phyloP scores from a whole-genome alignment of 1,140 invertebrate species.

The Gyrodactylus salaris region DNA sequence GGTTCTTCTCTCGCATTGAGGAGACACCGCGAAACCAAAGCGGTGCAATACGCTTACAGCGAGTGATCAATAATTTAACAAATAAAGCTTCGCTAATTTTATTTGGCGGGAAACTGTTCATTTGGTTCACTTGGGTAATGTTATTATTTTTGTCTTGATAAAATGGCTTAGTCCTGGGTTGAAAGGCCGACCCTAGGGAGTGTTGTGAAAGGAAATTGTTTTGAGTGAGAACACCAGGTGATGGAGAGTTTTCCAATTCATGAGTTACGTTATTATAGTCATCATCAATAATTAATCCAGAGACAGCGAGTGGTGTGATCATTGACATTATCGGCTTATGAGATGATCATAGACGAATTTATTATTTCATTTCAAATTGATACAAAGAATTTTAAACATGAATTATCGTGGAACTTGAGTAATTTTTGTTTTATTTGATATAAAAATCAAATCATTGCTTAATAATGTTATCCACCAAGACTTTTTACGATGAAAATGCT shows the following conservation, averaged over 20 bases:
- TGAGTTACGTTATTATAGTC: background rate
- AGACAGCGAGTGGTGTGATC: background rate
- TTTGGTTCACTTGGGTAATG: too few species aligned
- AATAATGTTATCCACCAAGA: background rate
- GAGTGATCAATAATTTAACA: background rate
- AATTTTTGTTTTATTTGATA: background rate
- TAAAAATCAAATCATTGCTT: background rate
- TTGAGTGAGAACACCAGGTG: background rate
- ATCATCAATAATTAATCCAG: background rate
- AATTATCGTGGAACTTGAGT: background rate
- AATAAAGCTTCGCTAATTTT: background rate
- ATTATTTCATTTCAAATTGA: background rate
- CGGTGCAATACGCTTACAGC: background rate
- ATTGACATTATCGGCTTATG: too few species aligned
- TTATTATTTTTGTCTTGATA: background rate
- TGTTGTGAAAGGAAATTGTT: background rate
- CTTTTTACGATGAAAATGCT: background rate
- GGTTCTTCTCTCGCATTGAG: conserved; percentile 4
- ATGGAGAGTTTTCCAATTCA: background rate
- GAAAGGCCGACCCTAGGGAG: background rate
- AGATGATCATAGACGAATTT: background rate
- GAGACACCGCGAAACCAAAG: conserved; percentile 4
- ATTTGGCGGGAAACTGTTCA: background rate
- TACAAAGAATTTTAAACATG: background rate
- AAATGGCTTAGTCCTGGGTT: background rate